A percentile compares a stretch with the other conserved stretches of the same genome.
Evolutionary conservation across 2,113 vertebrate genomes (phyloP).

Genomic region (pig (Sus scrofa)): DNA sequence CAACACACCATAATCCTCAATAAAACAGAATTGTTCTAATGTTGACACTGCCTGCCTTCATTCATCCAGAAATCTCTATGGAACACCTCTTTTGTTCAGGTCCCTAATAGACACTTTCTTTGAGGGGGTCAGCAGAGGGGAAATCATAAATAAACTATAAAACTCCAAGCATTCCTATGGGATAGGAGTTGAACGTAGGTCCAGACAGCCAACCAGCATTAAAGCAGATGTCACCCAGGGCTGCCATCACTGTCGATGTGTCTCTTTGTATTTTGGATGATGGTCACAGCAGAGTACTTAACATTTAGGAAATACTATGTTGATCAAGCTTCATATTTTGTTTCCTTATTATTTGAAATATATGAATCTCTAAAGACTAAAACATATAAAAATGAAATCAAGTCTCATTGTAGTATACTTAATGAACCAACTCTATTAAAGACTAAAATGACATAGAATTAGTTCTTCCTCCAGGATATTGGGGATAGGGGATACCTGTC

Average conservation of each 20-base stretch:
- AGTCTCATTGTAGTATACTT: not conserved
- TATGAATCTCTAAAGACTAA: conserved; percentile 53
- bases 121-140: not conserved
- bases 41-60: not conserved
- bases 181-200: not conserved
- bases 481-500: not conserved
- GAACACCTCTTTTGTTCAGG: not conserved
- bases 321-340: not conserved
- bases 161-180: not conserved
- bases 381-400: conserved; percentile 49
- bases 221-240: not conserved
- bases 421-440: conserved; percentile 44
- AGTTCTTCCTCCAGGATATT: conserved; percentile 11
- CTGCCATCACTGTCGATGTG: not conserved
- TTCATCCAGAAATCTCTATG: not conserved
- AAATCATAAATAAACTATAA: not conserved
- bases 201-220: not conserved
- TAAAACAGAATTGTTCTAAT: not conserved
- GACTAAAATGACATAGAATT: conserved; percentile 47
- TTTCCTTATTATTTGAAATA: conserved; percentile 31
- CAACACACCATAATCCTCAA: not conserved
- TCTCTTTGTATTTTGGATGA: not conserved
- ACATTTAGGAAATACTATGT: not conserved
- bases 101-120: not conserved
- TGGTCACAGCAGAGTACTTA: not conserved